phyloP scores from a whole-genome alignment of 2,888 invertebrate genomes.

The Pyrrhosoma nymphula region DNA sequence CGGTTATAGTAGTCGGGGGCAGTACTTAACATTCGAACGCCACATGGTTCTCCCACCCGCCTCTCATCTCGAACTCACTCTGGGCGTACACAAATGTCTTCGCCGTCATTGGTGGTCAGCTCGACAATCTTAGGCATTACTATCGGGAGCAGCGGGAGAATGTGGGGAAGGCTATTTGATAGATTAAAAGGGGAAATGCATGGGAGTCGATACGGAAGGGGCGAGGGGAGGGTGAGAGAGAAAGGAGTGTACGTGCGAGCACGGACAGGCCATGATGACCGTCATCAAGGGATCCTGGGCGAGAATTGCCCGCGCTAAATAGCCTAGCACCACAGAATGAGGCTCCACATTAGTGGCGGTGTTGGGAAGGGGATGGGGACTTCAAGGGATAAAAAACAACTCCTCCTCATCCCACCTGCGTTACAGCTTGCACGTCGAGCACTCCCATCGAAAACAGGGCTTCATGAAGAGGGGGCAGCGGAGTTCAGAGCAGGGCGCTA shows the following conservation, averaged over 20 bases:
- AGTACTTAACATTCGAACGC: constrained; percentile 15
- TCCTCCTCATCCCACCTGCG: neutral
- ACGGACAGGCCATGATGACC: constrained; percentile 38
- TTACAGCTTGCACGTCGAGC: neutral
- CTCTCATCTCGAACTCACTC: neutral
- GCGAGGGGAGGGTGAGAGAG: neutral
- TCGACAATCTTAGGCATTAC: neutral
- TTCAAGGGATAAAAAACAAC: neutral
- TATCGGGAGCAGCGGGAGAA: neutral
- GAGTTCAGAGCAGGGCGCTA: neutral
- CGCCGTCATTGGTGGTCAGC: neutral
- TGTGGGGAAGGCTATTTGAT: neutral
- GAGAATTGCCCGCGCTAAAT: constrained; percentile 58
- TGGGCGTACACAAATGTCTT: neutral
- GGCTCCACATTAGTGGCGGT: neutral
- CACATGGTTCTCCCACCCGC: constrained; percentile 19
- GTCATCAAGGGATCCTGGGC: constrained; percentile 43
- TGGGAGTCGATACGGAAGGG: neutral
- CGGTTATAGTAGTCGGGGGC: neutral
- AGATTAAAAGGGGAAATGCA: neutral
- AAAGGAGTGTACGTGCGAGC: constrained; percentile 46
- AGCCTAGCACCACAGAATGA: constrained; percentile 47
- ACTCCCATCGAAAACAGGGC: neutral
- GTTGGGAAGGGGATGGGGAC: neutral
- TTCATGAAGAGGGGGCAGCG: neutral